Evolutionary conservation across 2,113 vertebrate species (phyloP).

Genomic region (Caranx ignobilis): DNA sequence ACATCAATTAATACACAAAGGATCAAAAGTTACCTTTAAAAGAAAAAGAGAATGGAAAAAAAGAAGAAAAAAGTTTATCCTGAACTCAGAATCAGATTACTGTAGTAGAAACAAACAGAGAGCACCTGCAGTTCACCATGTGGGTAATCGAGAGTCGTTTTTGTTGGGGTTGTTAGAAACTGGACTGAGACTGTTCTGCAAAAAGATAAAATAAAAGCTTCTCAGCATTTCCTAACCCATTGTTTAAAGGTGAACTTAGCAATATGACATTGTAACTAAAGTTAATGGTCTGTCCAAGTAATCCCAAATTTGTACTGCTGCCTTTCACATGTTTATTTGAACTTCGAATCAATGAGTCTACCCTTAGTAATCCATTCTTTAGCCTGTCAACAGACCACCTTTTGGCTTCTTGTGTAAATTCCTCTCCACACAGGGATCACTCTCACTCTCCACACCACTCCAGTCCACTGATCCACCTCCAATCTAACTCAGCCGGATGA

Average conservation of each 20-base stretch:
- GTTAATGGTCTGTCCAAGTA: background rate
- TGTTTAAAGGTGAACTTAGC: constrained; percentile 17
- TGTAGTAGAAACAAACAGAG: constrained; percentile 12
- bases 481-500: constrained; percentile 80
- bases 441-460: background rate
- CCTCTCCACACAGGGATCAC: background rate
- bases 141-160: constrained; percentile 3
- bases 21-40: constrained; percentile 13
- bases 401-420: background rate
- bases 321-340: background rate
- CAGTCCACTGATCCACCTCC: background rate
- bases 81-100: constrained; percentile 32
- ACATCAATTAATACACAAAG: constrained; percentile 55
- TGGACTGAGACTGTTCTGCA: constrained; percentile 20
- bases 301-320: constrained; percentile 5
- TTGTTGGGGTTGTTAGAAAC: constrained; percentile 15
- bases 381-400: constrained; percentile 33
- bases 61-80: constrained; percentile 31
- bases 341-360: constrained; percentile 28
- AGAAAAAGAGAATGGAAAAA: background rate
- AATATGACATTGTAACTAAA: background rate
- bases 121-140: constrained; percentile 38
- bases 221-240: background rate
- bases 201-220: constrained; percentile 22
- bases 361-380: constrained; percentile 28